Evolutionary conservation across 2,888 invertebrate genomes (phyloP).

Genomic region (Pandemis corylana): DNA sequence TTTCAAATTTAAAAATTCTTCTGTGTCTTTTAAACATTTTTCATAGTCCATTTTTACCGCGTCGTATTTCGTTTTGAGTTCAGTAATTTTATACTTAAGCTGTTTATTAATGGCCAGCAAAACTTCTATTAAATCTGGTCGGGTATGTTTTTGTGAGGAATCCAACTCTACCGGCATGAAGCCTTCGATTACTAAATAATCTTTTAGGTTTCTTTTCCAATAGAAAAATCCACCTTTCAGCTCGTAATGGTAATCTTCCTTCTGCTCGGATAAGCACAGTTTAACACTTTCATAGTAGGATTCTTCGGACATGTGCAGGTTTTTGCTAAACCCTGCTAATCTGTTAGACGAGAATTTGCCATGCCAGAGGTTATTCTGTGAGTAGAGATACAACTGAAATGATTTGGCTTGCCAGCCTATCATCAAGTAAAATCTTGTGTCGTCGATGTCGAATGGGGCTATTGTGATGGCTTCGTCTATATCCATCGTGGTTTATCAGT

Average conservation of each 20-base stretch:
- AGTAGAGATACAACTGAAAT: slow-evolving; percentile 67
- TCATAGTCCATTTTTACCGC: slow-evolving; percentile 60
- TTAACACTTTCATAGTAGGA: slow-evolving; percentile 59
- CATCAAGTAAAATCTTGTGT: slow-evolving; percentile 59
- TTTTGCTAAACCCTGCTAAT: slow-evolving; percentile 65
- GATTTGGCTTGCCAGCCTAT: slow-evolving; percentile 66
- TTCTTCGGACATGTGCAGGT: slow-evolving; percentile 59
- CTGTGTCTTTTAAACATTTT: slow-evolving; percentile 67
- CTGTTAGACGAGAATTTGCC: slow-evolving; percentile 68
- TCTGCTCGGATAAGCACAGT: slow-evolving; percentile 59
- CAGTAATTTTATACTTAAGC: slow-evolving; percentile 56
- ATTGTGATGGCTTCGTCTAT: slow-evolving; percentile 64
- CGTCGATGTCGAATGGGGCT: slow-evolving; percentile 58
- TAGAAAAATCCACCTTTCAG: slow-evolving; percentile 71
- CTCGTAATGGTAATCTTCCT: slow-evolving; percentile 64
- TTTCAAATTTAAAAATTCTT: slow-evolving; percentile 71
- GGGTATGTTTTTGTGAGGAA: slow-evolving; percentile 49
- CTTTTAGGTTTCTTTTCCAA: slow-evolving; percentile 64
- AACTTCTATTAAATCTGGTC: slow-evolving; percentile 65
- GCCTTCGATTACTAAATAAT: slow-evolving; percentile 63
- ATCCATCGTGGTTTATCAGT: slow-evolving; percentile 58
- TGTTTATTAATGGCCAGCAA: slow-evolving; percentile 62
- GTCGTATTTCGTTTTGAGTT: slow-evolving; percentile 53
- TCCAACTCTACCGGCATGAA: slow-evolving; percentile 68
- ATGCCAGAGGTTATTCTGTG: slow-evolving; percentile 62